Evolutionary conservation across 1,140 invertebrate species (phyloP), one percentile per base, ranked within the genome.

Genomic region (Steinernema feltiae): DNA sequence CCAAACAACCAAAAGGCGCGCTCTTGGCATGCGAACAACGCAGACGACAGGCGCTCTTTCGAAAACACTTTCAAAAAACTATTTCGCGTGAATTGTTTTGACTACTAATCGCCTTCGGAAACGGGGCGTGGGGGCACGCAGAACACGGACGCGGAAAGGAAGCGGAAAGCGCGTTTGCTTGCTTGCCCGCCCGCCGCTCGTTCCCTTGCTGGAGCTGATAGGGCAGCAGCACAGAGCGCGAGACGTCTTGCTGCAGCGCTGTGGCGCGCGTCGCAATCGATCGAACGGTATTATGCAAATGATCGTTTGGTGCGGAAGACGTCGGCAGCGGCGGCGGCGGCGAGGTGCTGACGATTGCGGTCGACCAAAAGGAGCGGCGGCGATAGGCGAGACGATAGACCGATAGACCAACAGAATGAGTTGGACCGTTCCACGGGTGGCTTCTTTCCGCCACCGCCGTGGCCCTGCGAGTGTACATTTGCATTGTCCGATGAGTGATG

Each of bases 211-310:
- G 12, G 53, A 15, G 53, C 53, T 63, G 53, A 63, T 63, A 63
- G 53, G 53, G n/a, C n/a, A 27, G 24, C 53, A 21, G 24, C 53
- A 21, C 18, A 41, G 35, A 7, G 7, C 35, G 7, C 7, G 35
- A 7, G 7, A 18, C 35, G 35, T 41, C 35, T 41, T 41, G 35
- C 18, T 7, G 35, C n/a, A n/a, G n/a, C n/a, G 41, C 41, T 7
- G 53, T 3, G 12, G 53, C 53, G 3, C 15, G 53, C 53, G 12
- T 3, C 12, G 53, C 53, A 27, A 63, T 63, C 53, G 53, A 63
- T 63, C 53, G 53, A 27, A 63, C 53, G 53, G 53, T 63, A 63
- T 63, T 63, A 63, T 63, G 53, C 53, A 63, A 63, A 63, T 63
- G 53, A 27, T 27, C 24, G 53, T 63, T 7, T 63, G 53, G 35